Conservation (phyloP, 53 echinoderm and acorn worm species). For the Hippasteria phrygiana region DNA sequence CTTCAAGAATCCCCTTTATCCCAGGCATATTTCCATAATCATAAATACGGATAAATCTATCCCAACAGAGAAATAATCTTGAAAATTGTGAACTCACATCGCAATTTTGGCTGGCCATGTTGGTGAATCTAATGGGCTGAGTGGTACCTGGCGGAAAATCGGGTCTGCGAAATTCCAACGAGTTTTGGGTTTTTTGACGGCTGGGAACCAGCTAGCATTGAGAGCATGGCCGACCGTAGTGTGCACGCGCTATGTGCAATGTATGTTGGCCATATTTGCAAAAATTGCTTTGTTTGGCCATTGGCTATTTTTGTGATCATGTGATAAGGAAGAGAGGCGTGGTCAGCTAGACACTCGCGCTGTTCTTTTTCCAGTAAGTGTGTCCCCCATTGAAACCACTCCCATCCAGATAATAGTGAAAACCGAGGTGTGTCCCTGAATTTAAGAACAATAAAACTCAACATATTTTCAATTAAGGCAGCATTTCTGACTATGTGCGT, state of each 20-base stretch:
- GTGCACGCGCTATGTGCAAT: neutral
- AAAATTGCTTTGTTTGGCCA: conserved; percentile 59
- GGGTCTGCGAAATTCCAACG: neutral
- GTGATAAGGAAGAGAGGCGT: conserved; percentile 48
- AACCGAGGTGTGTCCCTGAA: too few species aligned
- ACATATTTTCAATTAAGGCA: too few species aligned
- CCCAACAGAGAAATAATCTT: neutral
- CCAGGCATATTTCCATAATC: neutral
- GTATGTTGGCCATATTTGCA: conserved; percentile 54
- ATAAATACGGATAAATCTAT: neutral
- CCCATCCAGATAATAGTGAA: too few species aligned
- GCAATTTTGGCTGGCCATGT: conserved; percentile 51
- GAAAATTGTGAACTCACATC: conserved; percentile 23
- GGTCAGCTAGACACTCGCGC: conserved; percentile 1
- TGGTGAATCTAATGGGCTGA: conserved; percentile 19
- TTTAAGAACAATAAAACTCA: too few species aligned
- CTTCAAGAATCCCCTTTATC: neutral
- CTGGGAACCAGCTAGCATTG: conserved; percentile 27
- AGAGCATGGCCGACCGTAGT: conserved; percentile 22
- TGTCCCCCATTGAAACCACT: too few species aligned
- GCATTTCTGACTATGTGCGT: too few species aligned
- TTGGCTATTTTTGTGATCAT: conserved; percentile 60
- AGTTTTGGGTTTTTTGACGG: conserved; percentile 20
- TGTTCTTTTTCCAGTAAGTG: conserved; percentile 46
- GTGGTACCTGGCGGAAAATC: conserved; percentile 13